A percentile compares a stretch with the other conserved stretches of the same genome.
These are phyloP conservation scores for Cotesia vestalis DNA, from an alignment of 1,140 invertebrate species.

Conservation along the genomic window DNA sequence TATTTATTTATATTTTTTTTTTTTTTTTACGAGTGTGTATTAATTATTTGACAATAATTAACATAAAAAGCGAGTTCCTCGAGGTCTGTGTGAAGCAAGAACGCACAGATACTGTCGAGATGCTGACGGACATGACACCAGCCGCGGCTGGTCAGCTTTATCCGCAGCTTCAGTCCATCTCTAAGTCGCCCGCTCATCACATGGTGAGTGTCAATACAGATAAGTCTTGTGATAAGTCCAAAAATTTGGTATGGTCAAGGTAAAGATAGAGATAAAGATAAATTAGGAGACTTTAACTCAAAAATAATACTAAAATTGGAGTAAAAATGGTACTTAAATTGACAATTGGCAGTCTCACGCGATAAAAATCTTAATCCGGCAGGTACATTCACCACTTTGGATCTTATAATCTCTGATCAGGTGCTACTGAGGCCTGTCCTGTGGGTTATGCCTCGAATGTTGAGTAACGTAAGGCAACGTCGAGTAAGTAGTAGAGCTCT, in stretches of 20 bases:
- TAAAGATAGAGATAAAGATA: neutral
- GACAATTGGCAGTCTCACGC: constrained; percentile 11
- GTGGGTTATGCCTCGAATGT: constrained; percentile 31
- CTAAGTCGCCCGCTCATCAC: constrained; percentile 63
- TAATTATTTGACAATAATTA: constrained; percentile 17
- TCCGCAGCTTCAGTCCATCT: constrained; percentile 63
- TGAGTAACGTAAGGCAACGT: too few species aligned
- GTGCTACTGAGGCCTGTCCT: constrained; percentile 47
- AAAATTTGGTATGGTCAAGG: neutral
- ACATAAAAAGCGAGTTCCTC: neutral
- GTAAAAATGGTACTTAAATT: neutral
- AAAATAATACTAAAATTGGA: neutral
- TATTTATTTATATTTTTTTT: neutral
- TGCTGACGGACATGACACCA: constrained; percentile 66
- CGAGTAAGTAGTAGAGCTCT: too few species aligned
- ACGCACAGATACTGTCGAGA: constrained; percentile 46
- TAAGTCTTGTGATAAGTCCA: neutral
- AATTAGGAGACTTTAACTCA: neutral
- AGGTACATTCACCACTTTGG: constrained; percentile 41
- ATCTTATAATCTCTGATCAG: constrained; percentile 46
- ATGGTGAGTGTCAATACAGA: constrained; percentile 58
- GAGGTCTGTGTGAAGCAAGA: neutral
- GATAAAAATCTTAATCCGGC: constrained; percentile 52
- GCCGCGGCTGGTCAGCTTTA: constrained; percentile 65
- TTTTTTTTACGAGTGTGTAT: constrained; percentile 26